Evolutionary conservation across 2,113 vertebrate species (phyloP).

Genomic region (Phrynocephalus versicolor): DNA sequence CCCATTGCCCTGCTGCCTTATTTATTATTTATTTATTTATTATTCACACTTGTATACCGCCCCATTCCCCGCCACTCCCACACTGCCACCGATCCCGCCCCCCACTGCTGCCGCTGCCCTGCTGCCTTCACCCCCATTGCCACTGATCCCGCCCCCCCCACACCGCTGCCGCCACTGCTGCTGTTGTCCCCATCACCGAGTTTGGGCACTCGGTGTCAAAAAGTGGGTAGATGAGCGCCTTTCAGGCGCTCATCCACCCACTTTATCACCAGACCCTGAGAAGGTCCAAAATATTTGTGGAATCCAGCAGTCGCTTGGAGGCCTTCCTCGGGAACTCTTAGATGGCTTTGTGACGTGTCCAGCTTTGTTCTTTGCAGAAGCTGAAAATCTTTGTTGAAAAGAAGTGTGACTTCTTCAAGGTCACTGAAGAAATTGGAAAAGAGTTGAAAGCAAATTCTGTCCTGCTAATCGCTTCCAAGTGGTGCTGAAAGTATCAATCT

Average conservation of each 20-base stretch:
- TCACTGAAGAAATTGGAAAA: background rate
- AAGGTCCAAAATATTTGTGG: background rate
- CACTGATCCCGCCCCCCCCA: too few relatives aligned
- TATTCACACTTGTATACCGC: too few relatives aligned
- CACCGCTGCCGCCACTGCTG: too few relatives aligned
- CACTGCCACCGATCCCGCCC: too few relatives aligned
- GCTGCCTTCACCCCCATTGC: too few relatives aligned
- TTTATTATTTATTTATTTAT: too few relatives aligned
- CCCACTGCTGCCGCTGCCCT: too few relatives aligned
- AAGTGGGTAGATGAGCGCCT: background rate
- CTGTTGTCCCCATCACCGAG: too few relatives aligned
- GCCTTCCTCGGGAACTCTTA: background rate
- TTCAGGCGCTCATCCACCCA: too few relatives aligned
- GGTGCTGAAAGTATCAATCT: background rate
- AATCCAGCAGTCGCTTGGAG: background rate
- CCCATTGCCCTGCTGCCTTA: too few relatives aligned
- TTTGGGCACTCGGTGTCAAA: too few relatives aligned
- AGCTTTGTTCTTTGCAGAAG: background rate
- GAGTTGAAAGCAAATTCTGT: background rate
- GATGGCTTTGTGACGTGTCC: background rate
- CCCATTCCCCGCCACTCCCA: too few relatives aligned
- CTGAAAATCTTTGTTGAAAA: background rate
- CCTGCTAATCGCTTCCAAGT: background rate
- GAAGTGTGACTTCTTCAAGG: background rate
- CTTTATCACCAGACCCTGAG: background rate